Evolutionary conservation across 2,888 invertebrate species (phyloP).

Genomic region (Pollenia griseotomentosa): DNA sequence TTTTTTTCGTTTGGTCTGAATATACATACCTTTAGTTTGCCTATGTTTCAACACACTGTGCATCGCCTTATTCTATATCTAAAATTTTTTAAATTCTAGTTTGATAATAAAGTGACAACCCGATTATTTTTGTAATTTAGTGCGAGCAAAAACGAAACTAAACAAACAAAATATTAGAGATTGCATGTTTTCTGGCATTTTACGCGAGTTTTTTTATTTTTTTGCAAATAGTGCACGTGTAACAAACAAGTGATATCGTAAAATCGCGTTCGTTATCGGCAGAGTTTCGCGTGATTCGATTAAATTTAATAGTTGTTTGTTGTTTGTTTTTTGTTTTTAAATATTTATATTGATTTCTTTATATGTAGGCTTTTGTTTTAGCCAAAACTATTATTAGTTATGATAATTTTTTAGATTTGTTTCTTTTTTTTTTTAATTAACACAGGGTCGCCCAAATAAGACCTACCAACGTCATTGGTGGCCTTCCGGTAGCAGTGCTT

Average conservation of each 20-base stretch:
- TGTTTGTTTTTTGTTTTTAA: neutral
- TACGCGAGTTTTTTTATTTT: neutral
- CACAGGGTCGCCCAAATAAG: too few relatives aligned
- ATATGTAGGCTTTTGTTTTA: constrained; percentile 5
- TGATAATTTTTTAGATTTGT: neutral
- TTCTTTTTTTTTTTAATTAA: too few relatives aligned
- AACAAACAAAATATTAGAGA: neutral
- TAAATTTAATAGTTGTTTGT: constrained; percentile 12
- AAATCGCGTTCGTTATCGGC: constrained; percentile 58
- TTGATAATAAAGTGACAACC: constrained; percentile 23
- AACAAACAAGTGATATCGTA: neutral
- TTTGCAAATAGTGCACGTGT: constrained; percentile 44
- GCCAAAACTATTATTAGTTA: constrained; percentile 10
- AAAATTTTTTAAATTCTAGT: neutral
- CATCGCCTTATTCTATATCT: neutral
- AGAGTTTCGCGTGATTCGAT: constrained; percentile 57
- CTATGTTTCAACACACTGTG: too few relatives aligned
- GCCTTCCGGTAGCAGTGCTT: too few relatives aligned
- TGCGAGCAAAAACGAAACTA: neutral
- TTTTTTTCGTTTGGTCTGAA: too few relatives aligned
- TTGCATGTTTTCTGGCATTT: constrained; percentile 8
- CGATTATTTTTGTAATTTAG: constrained; percentile 3
- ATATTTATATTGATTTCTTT: neutral
- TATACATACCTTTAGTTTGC: too few relatives aligned
- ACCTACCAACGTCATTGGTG: too few relatives aligned